Conservation (phyloP, 64 coral and sea anemone species). For the Pachyseris speciosa region DNA sequence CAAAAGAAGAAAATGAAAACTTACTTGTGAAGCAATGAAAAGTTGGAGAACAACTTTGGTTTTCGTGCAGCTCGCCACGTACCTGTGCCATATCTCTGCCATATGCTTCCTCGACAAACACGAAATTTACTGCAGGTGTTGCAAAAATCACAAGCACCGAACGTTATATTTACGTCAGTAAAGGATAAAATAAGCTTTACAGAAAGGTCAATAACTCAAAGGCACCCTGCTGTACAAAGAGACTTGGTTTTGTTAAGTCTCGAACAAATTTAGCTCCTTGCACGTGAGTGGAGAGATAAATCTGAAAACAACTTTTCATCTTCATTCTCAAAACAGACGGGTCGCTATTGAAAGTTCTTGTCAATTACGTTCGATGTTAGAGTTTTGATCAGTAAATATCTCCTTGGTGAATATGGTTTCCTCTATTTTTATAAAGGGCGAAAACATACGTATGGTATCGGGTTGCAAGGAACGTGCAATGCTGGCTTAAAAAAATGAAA, state of each 20-base stretch:
- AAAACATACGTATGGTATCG: not conserved
- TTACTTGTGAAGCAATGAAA: not conserved
- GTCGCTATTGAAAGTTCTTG: too few relatives aligned
- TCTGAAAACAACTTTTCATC: not conserved
- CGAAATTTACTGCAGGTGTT: not conserved
- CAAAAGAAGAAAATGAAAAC: not conserved
- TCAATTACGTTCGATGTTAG: not conserved
- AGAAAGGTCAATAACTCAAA: not conserved
- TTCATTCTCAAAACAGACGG: too few relatives aligned
- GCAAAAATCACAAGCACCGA: not conserved
- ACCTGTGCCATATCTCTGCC: not conserved
- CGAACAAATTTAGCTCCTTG: too few relatives aligned
- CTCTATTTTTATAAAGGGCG: not conserved
- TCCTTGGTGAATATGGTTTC: not conserved
- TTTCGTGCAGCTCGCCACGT: not conserved
- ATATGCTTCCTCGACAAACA: not conserved
- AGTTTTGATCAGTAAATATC: not conserved
- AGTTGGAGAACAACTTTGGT: too few relatives aligned
- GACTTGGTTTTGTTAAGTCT: not conserved
- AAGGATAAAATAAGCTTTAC: not conserved
- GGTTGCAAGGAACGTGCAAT: not conserved
- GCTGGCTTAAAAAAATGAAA: slow-evolving; percentile 1
- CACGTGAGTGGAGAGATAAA: not conserved
- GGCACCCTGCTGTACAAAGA: not conserved
- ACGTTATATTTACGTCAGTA: not conserved